These are phyloP conservation scores for Lithobates sylvaticus DNA, from an alignment of 2,797 vertebrate genomes.

Conservation along the genomic window DNA sequence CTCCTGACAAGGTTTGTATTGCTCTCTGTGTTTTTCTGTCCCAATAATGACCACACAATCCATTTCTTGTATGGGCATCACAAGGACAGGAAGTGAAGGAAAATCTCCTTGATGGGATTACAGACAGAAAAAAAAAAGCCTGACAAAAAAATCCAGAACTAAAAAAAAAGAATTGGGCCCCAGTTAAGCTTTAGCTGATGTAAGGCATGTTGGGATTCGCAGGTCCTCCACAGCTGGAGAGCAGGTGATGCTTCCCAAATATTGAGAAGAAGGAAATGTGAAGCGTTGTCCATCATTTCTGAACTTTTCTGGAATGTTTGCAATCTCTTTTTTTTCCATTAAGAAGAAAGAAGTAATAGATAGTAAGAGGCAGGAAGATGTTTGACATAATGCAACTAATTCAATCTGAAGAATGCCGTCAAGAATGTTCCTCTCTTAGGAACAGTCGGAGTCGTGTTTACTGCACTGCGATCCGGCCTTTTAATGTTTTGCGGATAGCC, in stretches of 20 bases:
- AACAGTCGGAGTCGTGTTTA: conserved; percentile 11
- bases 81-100: no score
- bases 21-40: no score
- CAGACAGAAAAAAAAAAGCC: no score
- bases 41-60: no score
- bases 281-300: background rate
- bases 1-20: no score
- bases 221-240: background rate
- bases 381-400: conserved; percentile 10
- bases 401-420: conserved; percentile 18
- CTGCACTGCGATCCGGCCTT: background rate
- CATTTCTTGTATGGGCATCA: no score
- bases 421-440: conserved; percentile 10
- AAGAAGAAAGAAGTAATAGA: background rate
- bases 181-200: no score
- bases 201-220: background rate
- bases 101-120: no score
- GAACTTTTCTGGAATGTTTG: background rate
- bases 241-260: no score
- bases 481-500: conserved; percentile 28
- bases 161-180: no score
- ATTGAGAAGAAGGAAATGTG: background rate
- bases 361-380: background rate
- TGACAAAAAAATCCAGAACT: no score
- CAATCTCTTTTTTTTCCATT: background rate